Conservation (phyloP, 2,797 vertebrate genomes). For the Mormyrus proboscirostris region DNA sequence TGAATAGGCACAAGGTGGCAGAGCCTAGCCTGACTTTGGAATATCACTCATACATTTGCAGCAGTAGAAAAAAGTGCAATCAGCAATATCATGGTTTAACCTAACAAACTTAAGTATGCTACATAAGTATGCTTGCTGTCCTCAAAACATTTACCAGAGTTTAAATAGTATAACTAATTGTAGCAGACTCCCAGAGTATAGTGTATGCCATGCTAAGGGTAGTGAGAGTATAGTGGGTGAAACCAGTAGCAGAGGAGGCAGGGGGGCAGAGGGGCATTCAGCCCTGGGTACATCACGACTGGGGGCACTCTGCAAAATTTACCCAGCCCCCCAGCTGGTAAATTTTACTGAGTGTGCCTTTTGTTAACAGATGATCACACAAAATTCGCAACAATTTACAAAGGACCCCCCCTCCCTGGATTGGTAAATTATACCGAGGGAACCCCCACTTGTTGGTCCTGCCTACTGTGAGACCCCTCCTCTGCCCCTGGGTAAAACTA, state of each 20-base stretch:
- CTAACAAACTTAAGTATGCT: background rate
- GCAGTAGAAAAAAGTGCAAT: background rate
- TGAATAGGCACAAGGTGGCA: background rate
- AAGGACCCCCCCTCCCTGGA: background rate
- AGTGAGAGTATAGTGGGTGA: background rate
- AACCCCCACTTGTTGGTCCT: background rate
- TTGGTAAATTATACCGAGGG: background rate
- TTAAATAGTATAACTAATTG: background rate
- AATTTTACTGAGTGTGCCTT: background rate
- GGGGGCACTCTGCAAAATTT: background rate
- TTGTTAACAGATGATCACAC: background rate
- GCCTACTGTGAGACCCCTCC: background rate
- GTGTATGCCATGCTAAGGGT: background rate
- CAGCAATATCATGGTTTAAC: background rate
- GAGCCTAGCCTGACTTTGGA: background rate
- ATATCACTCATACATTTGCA: background rate
- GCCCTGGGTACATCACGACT: background rate
- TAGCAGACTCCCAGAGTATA: background rate
- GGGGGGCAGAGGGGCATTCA: background rate
- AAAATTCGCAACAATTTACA: background rate
- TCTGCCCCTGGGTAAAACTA: background rate
- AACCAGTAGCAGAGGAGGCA: background rate
- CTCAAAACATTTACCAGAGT: background rate
- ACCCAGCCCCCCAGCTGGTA: background rate
- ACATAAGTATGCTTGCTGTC: background rate